These are phyloP conservation scores for Netelia melanura DNA, from an alignment of 2,888 invertebrate species.

Conservation along the genomic window DNA sequence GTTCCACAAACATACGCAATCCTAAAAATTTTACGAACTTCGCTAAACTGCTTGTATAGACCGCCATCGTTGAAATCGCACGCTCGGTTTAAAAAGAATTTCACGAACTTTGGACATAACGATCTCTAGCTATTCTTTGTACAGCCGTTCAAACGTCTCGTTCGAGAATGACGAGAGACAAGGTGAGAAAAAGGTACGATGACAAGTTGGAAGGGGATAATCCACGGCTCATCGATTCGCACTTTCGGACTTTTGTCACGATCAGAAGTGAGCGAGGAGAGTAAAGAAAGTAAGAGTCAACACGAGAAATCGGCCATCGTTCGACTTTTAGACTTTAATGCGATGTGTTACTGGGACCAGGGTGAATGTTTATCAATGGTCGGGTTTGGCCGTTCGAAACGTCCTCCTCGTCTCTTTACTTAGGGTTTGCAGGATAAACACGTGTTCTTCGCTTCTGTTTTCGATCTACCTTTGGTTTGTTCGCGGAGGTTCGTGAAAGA, in stretches of 20 bases:
- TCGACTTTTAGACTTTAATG: constrained; percentile 49
- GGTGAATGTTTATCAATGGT: constrained; percentile 40
- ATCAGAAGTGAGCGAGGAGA: constrained; percentile 24
- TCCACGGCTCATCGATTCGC: constrained; percentile 45
- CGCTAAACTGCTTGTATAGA: constrained; percentile 37
- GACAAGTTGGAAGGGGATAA: constrained; percentile 8
- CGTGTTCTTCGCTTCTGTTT: constrained; percentile 31
- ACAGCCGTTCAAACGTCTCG: neutral
- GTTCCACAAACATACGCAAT: constrained; percentile 75
- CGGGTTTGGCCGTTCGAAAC: neutral
- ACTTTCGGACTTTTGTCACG: constrained; percentile 60
- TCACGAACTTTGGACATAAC: neutral
- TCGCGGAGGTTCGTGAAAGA: constrained; percentile 36
- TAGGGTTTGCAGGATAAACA: constrained; percentile 70
- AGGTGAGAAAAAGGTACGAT: neutral
- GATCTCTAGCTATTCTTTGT: constrained; percentile 43
- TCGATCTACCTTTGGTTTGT: constrained; percentile 34
- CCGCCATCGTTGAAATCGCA: too few species aligned
- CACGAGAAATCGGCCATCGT: constrained; percentile 23
- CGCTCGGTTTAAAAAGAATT: neutral
- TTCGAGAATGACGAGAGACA: neutral
- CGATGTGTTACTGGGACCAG: constrained; percentile 33
- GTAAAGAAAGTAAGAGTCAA: constrained; percentile 8
- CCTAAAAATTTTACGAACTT: constrained; percentile 38
- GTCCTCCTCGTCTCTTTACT: constrained; percentile 64